These are phyloP conservation scores for Mastomys natalensis DNA, from an alignment of 2,113 vertebrate species.

Conservation along the genomic window DNA sequence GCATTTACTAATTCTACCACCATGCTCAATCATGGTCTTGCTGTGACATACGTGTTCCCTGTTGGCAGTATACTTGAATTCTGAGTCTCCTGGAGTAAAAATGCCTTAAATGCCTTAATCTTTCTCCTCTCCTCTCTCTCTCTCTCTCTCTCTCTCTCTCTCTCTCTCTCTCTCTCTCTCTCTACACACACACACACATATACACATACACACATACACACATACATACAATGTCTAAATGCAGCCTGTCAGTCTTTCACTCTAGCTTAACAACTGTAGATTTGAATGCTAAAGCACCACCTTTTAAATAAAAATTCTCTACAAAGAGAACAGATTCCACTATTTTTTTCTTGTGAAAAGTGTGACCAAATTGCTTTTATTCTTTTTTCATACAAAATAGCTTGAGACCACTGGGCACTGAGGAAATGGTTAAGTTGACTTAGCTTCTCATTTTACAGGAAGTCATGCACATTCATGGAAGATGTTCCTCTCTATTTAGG, in stretches of 20 bases:
- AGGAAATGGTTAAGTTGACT: neutral
- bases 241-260: neutral
- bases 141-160: too few species aligned
- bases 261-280: neutral
- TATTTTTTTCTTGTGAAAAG: neutral
- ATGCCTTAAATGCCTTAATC: neutral
- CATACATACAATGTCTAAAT: neutral
- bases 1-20: neutral
- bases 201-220: too few species aligned
- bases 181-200: too few species aligned
- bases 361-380: neutral
- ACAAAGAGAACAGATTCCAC: neutral
- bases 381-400: too few species aligned
- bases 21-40: neutral
- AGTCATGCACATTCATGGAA: neutral
- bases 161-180: too few species aligned
- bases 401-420: neutral
- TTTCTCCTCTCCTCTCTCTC: too few species aligned
- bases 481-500: neutral
- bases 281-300: neutral
- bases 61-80: neutral
- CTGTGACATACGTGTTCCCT: neutral
- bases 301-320: constrained; percentile 8
- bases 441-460: neutral
- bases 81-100: neutral